phyloP scores from a whole-genome alignment of 2,797 vertebrate genomes.

The Anas bahamensis region DNA sequence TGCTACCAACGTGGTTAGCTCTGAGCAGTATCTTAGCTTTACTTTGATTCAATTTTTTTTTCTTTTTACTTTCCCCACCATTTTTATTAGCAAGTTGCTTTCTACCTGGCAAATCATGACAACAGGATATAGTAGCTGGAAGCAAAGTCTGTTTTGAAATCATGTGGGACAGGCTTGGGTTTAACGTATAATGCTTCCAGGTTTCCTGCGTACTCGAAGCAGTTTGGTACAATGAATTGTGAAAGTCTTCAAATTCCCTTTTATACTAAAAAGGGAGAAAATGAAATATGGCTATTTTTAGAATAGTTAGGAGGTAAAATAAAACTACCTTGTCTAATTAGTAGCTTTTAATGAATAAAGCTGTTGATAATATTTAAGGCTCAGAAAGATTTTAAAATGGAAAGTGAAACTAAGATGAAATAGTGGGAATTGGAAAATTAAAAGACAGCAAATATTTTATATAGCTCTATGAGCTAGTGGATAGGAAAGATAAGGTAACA shows the following conservation, averaged over 20 bases:
- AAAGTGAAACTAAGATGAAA: background rate
- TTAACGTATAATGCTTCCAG: background rate
- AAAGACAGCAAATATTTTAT: background rate
- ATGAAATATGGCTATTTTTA: background rate
- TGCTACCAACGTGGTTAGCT: background rate
- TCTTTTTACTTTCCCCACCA: too few species aligned
- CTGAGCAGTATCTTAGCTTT: background rate
- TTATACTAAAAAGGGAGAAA: background rate
- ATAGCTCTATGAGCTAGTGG: background rate
- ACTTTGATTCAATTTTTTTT: background rate
- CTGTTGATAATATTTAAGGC: background rate
- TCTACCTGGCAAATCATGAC: background rate
- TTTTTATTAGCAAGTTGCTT: background rate
- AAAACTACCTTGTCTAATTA: background rate
- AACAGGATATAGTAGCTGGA: background rate
- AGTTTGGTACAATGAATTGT: background rate
- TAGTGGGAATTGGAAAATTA: background rate
- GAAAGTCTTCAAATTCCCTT: background rate
- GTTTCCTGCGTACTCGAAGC: background rate
- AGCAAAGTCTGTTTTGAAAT: background rate
- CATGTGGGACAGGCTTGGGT: background rate
- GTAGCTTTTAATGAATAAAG: background rate
- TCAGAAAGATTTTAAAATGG: background rate
- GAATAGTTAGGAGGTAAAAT: background rate
- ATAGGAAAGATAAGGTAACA: background rate